These are phyloP conservation scores for Uropetala carovei DNA, from an alignment of 2,888 invertebrate species.

Conservation along the genomic window DNA sequence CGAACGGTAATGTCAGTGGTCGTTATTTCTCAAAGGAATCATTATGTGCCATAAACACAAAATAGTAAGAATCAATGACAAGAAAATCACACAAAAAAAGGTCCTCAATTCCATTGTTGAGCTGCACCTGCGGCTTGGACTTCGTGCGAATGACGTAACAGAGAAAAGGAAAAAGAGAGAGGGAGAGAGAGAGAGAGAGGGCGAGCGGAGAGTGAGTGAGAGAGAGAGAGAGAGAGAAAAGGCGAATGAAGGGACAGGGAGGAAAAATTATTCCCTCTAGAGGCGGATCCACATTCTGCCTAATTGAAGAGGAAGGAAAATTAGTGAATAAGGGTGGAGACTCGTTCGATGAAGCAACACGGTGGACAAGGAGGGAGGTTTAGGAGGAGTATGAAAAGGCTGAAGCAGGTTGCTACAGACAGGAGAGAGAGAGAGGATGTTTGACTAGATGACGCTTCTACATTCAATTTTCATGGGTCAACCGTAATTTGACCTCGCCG, in stretches of 20 bases:
- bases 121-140: not conserved
- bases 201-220: not conserved
- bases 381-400: not conserved
- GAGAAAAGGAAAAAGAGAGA: not conserved
- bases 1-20: not conserved
- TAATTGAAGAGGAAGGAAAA: slow-evolving; percentile 45
- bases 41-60: not conserved
- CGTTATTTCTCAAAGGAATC: not conserved
- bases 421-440: not conserved
- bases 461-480: slow-evolving; percentile 61
- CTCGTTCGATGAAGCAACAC: slow-evolving; percentile 37
- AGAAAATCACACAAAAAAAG: not conserved
- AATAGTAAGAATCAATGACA: not conserved
- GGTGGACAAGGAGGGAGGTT: too few relatives aligned
- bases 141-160: not conserved
- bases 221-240: not conserved
- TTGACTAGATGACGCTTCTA: not conserved
- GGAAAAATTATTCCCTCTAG: not conserved
- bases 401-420: too few relatives aligned
- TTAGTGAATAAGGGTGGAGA: slow-evolving; percentile 1
- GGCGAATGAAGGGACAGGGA: too few relatives aligned
- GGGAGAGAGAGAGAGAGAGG: not conserved
- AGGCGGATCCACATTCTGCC: not conserved
- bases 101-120: slow-evolving; percentile 21
- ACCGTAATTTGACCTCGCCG: slow-evolving; percentile 33